Evolutionary conservation across 2,113 vertebrate genomes (phyloP), one percentile per base, ranked within the genome.

Genomic region (Gobius niger): DNA sequence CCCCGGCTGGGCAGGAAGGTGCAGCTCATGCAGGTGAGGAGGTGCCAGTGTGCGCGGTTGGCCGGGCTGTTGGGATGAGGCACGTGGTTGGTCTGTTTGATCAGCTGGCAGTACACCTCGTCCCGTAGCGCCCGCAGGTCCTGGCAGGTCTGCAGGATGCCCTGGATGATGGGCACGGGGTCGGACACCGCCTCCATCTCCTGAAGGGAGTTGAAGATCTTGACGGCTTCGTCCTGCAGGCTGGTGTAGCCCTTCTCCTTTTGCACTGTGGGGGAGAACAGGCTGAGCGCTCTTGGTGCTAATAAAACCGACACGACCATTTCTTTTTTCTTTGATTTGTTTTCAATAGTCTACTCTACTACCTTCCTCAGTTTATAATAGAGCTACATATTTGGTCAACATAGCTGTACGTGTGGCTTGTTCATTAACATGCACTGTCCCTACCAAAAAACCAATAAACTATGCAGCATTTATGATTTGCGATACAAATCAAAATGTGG

Each of bases 201-300:
- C 87, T 97, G 96, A 75, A 97, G 94, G 0, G 95, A 96, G 90
- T 96, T 95, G 76, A 97, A 97, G 76, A 97, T 95, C 93, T 95
- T 95, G 87, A 97, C 93, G 0, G 96, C 96, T 90, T 97, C 96
- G 9, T 97, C 95, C 90, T 96, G 95, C 65, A 97, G 92, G 77
- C 94, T 96, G 78, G 94, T 94, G 67, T 97, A 97, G 68, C 95
- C 94, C 77, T 95, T 95, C 82, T 95, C 94, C 65, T 95, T 95
- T 93, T 95, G 95, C 86, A 96, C 96, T 97, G 78, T 14, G 56
- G 57, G 12, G 65, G 34, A 64, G 2, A 65, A 40, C 70, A 0
- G 60, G 7, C 9, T 65, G 40, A 65, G 9, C 1, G 44, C 19
- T 50, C 6, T 50, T 6, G 11, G 12, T 0, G 6, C 12, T 50